Evolutionary conservation across 2,888 invertebrate species (phyloP).

Genomic region (Cetonia aurata): DNA sequence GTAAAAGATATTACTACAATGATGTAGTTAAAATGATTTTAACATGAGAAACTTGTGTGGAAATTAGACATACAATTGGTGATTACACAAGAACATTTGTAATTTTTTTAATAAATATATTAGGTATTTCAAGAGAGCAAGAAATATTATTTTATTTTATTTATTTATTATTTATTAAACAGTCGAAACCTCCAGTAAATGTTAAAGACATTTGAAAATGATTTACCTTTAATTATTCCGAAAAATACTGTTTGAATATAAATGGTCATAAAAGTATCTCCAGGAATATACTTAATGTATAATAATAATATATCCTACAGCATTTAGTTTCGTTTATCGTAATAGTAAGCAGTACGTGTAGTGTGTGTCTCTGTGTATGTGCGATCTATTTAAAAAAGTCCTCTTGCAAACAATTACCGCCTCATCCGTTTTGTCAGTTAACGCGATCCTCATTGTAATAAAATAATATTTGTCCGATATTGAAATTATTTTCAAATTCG

Average conservation of each 20-base stretch:
- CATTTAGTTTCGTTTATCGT: conserved; percentile 20
- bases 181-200: conserved; percentile 58
- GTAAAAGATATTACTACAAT: conserved; percentile 55
- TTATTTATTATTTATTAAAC: conserved; percentile 54
- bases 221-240: conserved; percentile 40
- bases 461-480: conserved; percentile 25
- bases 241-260: conserved; percentile 36
- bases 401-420: conserved; percentile 23
- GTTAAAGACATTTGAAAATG: conserved; percentile 55
- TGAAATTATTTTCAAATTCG: conserved; percentile 13
- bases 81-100: conserved; percentile 57
- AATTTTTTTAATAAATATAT: conserved; percentile 44
- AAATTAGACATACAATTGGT: conserved; percentile 57
- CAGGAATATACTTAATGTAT: conserved; percentile 33
- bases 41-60: conserved; percentile 51
- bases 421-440: conserved; percentile 5
- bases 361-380: conserved; percentile 32
- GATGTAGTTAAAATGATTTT: conserved; percentile 28
- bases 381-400: conserved; percentile 37
- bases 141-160: conserved; percentile 56
- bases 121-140: conserved; percentile 60
- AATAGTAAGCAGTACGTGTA: conserved; percentile 43
- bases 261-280: conserved; percentile 35
- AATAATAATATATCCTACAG: conserved; percentile 4
- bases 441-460: conserved; percentile 31